phyloP scores from a whole-genome alignment of 2,113 vertebrate species.

The Crotalus viridis region DNA sequence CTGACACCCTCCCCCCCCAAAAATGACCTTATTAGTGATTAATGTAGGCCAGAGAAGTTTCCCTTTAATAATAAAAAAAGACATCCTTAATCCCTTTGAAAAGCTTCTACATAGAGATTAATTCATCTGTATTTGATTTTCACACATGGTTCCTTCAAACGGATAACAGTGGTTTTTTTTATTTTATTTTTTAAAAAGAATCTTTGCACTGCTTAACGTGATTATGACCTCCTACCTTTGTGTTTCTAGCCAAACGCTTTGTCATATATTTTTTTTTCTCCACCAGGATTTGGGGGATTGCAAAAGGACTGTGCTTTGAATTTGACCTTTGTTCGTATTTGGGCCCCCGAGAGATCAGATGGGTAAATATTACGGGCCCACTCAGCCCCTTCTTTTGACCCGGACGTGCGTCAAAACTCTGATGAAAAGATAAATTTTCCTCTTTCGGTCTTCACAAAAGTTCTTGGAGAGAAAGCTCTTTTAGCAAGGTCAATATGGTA shows the following conservation, averaged over 20 bases:
- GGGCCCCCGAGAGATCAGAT: background rate
- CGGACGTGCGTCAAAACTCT: too few species aligned
- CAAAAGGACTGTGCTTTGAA: constrained; percentile 37
- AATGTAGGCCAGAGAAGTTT: background rate
- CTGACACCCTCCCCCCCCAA: rapidly evolving
- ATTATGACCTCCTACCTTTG: background rate
- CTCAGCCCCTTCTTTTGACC: background rate
- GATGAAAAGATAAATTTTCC: too few species aligned
- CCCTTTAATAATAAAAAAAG: background rate
- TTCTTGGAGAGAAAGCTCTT: too few species aligned
- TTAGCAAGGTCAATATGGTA: too few species aligned
- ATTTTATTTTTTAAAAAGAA: background rate
- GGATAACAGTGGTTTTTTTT: background rate
- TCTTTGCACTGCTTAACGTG: background rate
- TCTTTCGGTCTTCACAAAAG: too few species aligned
- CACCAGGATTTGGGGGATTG: constrained; percentile 11
- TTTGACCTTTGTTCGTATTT: background rate
- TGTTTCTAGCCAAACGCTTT: constrained; percentile 16
- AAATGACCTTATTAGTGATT: background rate
- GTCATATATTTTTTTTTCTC: background rate
- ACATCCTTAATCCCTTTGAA: background rate
- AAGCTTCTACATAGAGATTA: background rate
- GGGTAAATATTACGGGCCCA: background rate
- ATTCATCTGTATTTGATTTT: background rate
- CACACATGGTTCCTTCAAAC: background rate